A percentile compares a stretch with the other conserved stretches of the same genome.
phyloP scores from a whole-genome alignment of 2,797 vertebrate species.

The Gallinago stenura region DNA sequence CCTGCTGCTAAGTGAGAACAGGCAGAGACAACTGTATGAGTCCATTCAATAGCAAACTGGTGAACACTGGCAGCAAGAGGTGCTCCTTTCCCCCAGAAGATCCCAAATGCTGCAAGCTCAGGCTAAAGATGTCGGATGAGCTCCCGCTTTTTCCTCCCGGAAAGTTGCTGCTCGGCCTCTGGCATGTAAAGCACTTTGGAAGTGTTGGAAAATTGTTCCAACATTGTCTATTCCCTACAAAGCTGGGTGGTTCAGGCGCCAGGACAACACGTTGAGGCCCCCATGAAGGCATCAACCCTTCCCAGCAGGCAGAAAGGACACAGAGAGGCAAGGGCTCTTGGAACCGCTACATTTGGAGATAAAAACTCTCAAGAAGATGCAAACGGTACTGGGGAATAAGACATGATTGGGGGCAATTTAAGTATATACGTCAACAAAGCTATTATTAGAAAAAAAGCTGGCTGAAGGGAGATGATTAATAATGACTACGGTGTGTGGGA shows the following conservation, averaged over 20 bases:
- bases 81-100: not conserved
- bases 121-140: not conserved
- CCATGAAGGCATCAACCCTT: not conserved
- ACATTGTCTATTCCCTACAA: not conserved
- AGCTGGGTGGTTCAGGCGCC: not conserved
- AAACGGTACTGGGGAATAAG: not conserved
- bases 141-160: not conserved
- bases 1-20: not conserved
- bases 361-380: not conserved
- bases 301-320: not conserved
- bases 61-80: not conserved
- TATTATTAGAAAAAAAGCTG: not conserved
- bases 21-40: not conserved
- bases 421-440: not conserved
- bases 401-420: not conserved
- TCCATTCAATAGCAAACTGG: not conserved
- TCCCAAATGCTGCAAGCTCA: not conserved
- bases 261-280: not conserved
- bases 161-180: not conserved
- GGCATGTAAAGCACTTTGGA: not conserved
- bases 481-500: fast-evolving
- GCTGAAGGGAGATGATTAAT: not conserved
- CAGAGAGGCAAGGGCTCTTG: not conserved
- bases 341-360: fast-evolving
- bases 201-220: not conserved